Conservation (phyloP, 2,888 invertebrate species). For the Ischnura elegans region DNA sequence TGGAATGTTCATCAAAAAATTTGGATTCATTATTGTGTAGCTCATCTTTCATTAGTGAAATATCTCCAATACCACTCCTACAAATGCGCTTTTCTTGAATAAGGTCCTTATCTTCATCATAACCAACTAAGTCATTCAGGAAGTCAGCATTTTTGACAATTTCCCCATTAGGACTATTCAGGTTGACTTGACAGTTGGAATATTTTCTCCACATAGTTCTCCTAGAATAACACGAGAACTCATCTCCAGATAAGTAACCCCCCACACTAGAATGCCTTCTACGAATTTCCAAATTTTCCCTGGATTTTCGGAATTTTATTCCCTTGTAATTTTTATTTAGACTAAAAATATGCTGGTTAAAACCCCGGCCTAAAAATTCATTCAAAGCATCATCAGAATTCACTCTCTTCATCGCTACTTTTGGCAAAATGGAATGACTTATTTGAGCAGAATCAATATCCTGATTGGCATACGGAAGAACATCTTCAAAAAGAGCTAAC, state of each 20-base stretch:
- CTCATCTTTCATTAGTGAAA: conserved; percentile 19
- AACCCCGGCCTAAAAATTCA: conserved; percentile 14
- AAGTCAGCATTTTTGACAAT: background rate
- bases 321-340: conserved; percentile 52
- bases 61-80: conserved; percentile 44
- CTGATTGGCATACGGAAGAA: conserved; percentile 17
- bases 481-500: conserved; percentile 48
- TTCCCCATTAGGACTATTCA: conserved; percentile 13
- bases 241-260: conserved; percentile 30
- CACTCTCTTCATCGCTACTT: conserved; percentile 50
- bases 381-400: conserved; percentile 52
- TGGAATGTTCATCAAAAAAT: conserved; percentile 47
- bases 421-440: conserved; percentile 47
- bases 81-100: conserved; percentile 50
- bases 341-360: conserved; percentile 19
- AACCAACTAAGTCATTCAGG: conserved; percentile 12
- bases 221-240: background rate
- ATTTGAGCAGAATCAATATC: conserved; percentile 45
- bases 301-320: conserved; percentile 45
- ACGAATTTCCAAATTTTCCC: conserved; percentile 64
- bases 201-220: conserved; percentile 50
- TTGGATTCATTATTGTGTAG: background rate
- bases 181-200: conserved; percentile 25
- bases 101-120: conserved; percentile 54
- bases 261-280: conserved; percentile 42